Percentiles rank a stretch among this genome's conserved stretches.
These are phyloP conservation scores for Tragopan temminckii DNA, from an alignment of 2,797 vertebrate genomes.

Conservation along the genomic window DNA sequence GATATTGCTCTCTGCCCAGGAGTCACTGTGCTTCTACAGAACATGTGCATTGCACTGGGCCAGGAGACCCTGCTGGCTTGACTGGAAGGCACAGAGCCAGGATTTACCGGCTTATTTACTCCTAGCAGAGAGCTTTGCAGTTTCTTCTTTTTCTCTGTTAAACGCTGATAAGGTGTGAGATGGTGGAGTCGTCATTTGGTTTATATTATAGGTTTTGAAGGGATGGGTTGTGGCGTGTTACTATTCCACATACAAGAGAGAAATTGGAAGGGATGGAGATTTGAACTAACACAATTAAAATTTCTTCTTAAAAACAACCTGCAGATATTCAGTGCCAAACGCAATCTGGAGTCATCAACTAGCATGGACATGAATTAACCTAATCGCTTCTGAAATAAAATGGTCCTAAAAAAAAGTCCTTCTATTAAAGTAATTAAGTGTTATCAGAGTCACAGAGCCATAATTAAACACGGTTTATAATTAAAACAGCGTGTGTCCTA, in stretches of 20 bases:
- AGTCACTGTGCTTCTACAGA: background rate
- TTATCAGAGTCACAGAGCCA: slow-evolving; percentile 46
- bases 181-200: background rate
- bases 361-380: slow-evolving; percentile 56
- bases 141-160: slow-evolving; percentile 3
- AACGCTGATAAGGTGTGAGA: slow-evolving; percentile 15
- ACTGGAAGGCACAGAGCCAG: background rate
- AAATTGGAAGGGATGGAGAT: slow-evolving; percentile 44
- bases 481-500: slow-evolving; percentile 57
- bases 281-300: slow-evolving; percentile 45
- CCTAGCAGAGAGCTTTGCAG: background rate
- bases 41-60: background rate
- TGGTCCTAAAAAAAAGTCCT: slow-evolving; percentile 3
- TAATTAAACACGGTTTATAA: slow-evolving; percentile 50
- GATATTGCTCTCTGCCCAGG: background rate
- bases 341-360: slow-evolving; percentile 21
- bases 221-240: slow-evolving; percentile 15
- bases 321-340: slow-evolving; percentile 45
- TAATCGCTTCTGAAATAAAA: slow-evolving; percentile 11
- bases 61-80: background rate
- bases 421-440: slow-evolving; percentile 64
- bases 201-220: slow-evolving; percentile 8
- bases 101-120: background rate
- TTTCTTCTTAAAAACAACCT: slow-evolving; percentile 29
- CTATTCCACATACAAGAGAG: background rate